These are phyloP conservation scores for Micrasema minimum DNA, from an alignment of 1,140 invertebrate genomes.

Conservation along the genomic window DNA sequence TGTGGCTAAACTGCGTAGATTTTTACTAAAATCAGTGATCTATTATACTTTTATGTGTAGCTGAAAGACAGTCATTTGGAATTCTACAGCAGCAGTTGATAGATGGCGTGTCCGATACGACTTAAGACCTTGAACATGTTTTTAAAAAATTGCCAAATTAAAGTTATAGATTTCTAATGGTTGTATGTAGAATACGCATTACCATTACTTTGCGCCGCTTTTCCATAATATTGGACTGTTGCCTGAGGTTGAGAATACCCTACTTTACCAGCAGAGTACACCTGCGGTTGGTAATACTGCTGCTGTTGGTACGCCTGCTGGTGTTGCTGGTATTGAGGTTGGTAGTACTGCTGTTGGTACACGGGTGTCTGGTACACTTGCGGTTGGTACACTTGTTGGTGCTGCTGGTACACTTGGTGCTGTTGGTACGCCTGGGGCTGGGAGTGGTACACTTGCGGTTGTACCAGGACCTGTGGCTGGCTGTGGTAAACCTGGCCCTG, in stretches of 20 bases:
- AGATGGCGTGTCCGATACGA: no score
- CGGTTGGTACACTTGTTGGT: slow-evolving; percentile 38
- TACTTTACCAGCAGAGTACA: slow-evolving; percentile 29
- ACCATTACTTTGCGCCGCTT: slow-evolving; percentile 44
- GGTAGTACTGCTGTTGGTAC: slow-evolving; percentile 9
- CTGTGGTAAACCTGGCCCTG: slow-evolving; percentile 23
- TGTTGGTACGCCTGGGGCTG: slow-evolving; percentile 13
- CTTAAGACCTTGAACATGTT: no score
- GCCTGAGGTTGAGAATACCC: slow-evolving; percentile 36
- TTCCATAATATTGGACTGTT: slow-evolving; percentile 46
- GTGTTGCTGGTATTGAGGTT: slow-evolving; percentile 2
- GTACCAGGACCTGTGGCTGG: slow-evolving; percentile 21
- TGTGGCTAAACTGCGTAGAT: no score
- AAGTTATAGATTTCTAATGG: no score
- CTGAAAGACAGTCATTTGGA: no score
- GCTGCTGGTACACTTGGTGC: slow-evolving; percentile 33
- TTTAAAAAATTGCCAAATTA: no score
- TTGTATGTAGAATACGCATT: slow-evolving; percentile 49
- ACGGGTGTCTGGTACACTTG: slow-evolving; percentile 34
- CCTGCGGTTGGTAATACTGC: slow-evolving; percentile 37
- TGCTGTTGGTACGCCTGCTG: slow-evolving; percentile 21
- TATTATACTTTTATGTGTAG: no score
- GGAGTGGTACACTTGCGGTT: slow-evolving; percentile 13
- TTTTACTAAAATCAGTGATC: no score
- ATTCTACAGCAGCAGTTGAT: no score